phyloP scores from a whole-genome alignment of 2,113 vertebrate species.

The Grammomys dolichurus region DNA sequence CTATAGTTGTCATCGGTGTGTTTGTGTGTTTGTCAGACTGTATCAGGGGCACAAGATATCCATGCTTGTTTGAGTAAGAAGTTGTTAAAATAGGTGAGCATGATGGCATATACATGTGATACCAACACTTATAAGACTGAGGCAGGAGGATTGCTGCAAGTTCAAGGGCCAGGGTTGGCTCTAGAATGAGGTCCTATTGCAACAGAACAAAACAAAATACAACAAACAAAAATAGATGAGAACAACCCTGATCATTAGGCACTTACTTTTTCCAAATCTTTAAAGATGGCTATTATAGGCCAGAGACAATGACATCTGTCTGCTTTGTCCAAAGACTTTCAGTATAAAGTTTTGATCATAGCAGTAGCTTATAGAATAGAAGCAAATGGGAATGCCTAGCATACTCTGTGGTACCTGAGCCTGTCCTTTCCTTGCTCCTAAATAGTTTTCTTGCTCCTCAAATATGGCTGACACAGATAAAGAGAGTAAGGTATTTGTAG shows the following conservation, averaged over 20 bases:
- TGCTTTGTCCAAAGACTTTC: slow-evolving; percentile 37
- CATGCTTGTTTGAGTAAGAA: background rate
- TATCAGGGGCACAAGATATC: background rate
- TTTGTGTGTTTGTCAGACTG: slow-evolving; percentile 10
- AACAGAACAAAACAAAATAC: background rate
- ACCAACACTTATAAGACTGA: background rate
- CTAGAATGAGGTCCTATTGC: background rate
- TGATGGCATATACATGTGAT: background rate
- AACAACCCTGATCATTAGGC: background rate
- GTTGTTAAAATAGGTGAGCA: background rate
- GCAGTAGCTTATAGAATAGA: background rate
- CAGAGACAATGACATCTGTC: background rate
- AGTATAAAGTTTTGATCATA: slow-evolving; percentile 10
- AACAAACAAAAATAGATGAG: background rate
- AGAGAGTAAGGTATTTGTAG: background rate
- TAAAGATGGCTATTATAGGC: slow-evolving; percentile 12
- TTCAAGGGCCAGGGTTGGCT: background rate
- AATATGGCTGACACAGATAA: slow-evolving; percentile 40
- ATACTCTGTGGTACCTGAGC: background rate
- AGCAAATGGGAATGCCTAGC: slow-evolving; percentile 27
- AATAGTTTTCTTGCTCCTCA: background rate
- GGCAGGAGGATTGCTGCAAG: background rate
- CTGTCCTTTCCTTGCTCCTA: background rate
- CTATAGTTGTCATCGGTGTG: background rate
- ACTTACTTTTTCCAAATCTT: slow-evolving; percentile 33